A percentile compares a stretch with the other conserved stretches of the same genome.
These are phyloP conservation scores for Mesembrinibis cayennensis DNA, from an alignment of 2,113 vertebrate species.

Conservation along the genomic window DNA sequence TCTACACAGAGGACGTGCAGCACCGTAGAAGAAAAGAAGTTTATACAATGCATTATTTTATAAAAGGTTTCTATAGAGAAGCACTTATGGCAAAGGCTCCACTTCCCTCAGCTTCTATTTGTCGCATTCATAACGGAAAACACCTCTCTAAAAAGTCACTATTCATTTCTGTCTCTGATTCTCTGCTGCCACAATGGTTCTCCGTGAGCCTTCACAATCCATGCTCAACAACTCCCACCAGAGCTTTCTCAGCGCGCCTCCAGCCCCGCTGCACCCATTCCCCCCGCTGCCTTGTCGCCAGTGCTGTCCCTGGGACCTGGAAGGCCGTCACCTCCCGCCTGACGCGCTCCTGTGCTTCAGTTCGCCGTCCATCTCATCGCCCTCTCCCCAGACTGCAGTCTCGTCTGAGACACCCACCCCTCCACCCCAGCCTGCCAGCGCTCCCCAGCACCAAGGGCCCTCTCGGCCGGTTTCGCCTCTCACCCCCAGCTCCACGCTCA, in stretches of 20 bases:
- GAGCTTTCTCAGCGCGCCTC: neutral
- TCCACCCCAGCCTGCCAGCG: neutral
- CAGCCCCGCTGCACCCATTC: neutral
- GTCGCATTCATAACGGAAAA: neutral
- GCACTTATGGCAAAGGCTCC: neutral
- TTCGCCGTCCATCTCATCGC: neutral
- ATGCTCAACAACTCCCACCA: neutral
- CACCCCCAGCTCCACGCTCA: neutral
- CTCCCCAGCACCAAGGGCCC: neutral
- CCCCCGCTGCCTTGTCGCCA: neutral
- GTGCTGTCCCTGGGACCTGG: neutral
- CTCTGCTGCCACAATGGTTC: neutral
- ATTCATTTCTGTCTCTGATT: neutral
- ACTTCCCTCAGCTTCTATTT: neutral
- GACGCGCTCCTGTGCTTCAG: neutral
- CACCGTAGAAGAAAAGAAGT: neutral
- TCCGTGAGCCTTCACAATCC: neutral
- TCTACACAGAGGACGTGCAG: neutral
- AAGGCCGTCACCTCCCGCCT: neutral
- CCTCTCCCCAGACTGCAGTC: neutral
- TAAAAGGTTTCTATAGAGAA: neutral
- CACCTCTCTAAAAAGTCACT: neutral
- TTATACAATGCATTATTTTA: neutral
- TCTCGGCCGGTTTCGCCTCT: neutral
- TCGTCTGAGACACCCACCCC: neutral